These are phyloP conservation scores for Lymantria monacha DNA, from an alignment of 2,888 invertebrate genomes.

Conservation along the genomic window DNA sequence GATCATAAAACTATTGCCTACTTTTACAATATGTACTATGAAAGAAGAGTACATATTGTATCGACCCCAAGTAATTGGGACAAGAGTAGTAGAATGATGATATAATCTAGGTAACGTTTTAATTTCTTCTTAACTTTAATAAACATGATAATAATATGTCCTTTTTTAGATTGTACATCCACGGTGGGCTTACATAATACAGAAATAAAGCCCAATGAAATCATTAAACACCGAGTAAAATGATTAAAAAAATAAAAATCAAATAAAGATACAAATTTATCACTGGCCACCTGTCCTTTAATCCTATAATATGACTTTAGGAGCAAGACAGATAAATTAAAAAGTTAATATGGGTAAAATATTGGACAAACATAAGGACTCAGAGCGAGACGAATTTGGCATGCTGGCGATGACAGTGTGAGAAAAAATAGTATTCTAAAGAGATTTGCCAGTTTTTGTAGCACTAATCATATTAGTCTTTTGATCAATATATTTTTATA, in stretches of 20 bases:
- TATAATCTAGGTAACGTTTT: background rate
- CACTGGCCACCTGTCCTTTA: conserved; percentile 36
- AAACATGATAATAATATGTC: background rate
- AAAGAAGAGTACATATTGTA: too few relatives aligned
- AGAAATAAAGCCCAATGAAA: conserved; percentile 15
- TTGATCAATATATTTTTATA: background rate
- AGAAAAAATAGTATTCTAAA: conserved; percentile 23
- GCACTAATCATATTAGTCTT: background rate
- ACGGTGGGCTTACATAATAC: conserved; percentile 14
- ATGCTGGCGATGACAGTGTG: conserved; percentile 37
- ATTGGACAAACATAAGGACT: conserved; percentile 44
- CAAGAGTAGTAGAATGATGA: too few relatives aligned
- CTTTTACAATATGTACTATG: too few relatives aligned
- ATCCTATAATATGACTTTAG: conserved; percentile 39
- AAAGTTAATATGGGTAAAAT: conserved; percentile 50
- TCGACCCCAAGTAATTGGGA: too few relatives aligned
- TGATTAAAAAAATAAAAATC: conserved; percentile 31
- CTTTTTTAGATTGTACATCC: background rate
- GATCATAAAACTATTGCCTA: too few relatives aligned
- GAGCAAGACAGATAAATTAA: conserved; percentile 43
- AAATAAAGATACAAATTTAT: conserved; percentile 51
- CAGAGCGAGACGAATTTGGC: conserved; percentile 47
- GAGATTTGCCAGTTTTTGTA: conserved; percentile 1
- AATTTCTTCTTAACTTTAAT: background rate
- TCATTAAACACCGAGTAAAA: conserved; percentile 31